Evolutionary conservation across 2,113 vertebrate species (phyloP).

Genomic region (Eonycteris spelaea): DNA sequence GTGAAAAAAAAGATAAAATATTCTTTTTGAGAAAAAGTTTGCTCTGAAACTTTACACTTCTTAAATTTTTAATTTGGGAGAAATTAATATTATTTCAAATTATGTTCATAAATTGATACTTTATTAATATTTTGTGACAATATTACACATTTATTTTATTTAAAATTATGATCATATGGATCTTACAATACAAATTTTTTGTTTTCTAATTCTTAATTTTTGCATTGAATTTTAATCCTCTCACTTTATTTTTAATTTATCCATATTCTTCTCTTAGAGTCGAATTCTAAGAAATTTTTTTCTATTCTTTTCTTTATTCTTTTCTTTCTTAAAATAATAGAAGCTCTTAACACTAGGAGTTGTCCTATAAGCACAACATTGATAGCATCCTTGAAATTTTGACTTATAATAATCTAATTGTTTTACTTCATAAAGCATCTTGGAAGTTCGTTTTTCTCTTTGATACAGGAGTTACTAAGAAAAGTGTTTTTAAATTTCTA

Average conservation of each 20-base stretch:
- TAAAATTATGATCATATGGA: not conserved
- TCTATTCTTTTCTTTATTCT: not conserved
- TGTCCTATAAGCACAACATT: not conserved
- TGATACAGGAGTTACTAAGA: not conserved
- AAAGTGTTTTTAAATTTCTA: not conserved
- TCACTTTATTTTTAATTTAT: not conserved
- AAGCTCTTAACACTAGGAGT: not conserved
- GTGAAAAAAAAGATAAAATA: too few species aligned
- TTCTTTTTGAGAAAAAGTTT: too few species aligned
- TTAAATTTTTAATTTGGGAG: not conserved
- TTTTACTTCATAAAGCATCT: not conserved
- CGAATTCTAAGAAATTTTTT: not conserved
- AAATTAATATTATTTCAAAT: not conserved
- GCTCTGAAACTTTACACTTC: not conserved
- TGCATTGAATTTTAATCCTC: not conserved
- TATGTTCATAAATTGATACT: not conserved
- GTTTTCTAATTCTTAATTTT: not conserved
- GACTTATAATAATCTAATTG: not conserved
- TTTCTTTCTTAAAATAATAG: not conserved
- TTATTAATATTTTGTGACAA: not conserved
- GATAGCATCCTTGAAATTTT: not conserved
- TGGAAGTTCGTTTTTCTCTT: not conserved
- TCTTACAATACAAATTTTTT: not conserved
- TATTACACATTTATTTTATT: not conserved
- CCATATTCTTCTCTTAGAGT: not conserved